A percentile compares a stretch with the other conserved stretches of the same genome.
Conservation (phyloP, 2,797 vertebrate genomes). For the Argyrosomus regius region DNA sequence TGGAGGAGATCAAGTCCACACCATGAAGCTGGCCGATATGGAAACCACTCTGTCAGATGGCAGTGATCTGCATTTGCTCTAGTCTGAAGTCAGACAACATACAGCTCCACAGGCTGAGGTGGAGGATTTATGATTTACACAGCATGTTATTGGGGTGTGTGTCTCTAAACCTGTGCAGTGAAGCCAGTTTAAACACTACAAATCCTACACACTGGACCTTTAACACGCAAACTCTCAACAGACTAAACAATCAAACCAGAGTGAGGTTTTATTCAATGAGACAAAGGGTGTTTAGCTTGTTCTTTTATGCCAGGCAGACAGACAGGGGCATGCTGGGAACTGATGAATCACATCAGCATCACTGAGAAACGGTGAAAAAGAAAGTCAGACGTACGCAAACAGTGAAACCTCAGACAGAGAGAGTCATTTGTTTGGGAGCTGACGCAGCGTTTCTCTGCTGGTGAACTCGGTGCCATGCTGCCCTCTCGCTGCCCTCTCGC, state of each 20-base stretch:
- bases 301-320: slow-evolving; percentile 24
- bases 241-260: background rate
- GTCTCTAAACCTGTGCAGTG: no score
- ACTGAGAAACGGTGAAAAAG: slow-evolving; percentile 48
- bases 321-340: slow-evolving; percentile 44
- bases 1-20: no score
- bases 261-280: background rate
- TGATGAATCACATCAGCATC: slow-evolving; percentile 72
- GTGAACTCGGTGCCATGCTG: slow-evolving; percentile 74
- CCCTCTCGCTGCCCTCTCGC: slow-evolving; percentile 54
- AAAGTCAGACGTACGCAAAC: slow-evolving; percentile 43
- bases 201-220: no score
- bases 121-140: no score
- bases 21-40: no score
- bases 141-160: no score
- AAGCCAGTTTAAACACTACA: no score
- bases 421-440: slow-evolving; percentile 56
- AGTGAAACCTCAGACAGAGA: slow-evolving; percentile 61
- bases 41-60: no score
- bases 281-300: slow-evolving; percentile 17
- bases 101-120: no score
- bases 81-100: no score
- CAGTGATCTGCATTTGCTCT: no score
- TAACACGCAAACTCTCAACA: background rate
- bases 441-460: slow-evolving; percentile 61